Base-by-base conservation (phyloP, 2,113 vertebrate genomes). In the Petaurus breviceps region DNA sequence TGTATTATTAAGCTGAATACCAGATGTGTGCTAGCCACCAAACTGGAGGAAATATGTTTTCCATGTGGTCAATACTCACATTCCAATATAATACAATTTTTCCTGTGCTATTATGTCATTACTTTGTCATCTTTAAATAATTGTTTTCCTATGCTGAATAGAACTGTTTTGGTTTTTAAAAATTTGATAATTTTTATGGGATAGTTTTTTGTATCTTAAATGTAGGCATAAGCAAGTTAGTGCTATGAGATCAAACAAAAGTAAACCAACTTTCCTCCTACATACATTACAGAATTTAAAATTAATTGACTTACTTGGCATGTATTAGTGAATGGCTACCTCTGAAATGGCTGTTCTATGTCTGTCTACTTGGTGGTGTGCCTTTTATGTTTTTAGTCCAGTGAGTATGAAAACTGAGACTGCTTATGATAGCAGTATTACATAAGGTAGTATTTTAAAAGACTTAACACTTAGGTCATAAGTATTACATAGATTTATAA, bases 11-110 rank as follows among this genome's bases (percentile, higher is more conserved):
- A 96, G 96, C 94, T 95, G 95, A 95, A 95, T 95, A 94, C 94
- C 92, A 97, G 96, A 97, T 96, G 97, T 97, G 97, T 97, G 97
- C 93, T 95, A 95, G 97, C 97, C 97, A 95, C 93, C 22, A 95
- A 91, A 96, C 94, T 96, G 97, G 94, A 93, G 96, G 96, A 98
- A 97, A 97, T 98, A 96, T 97, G 98, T 95, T 97, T 96, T 94
- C 97, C 95, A 97, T 97, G 97, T 97, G 98, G 96, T 97, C 96
- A 96, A 95, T 96, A 84, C 68, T 84, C 94, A 90, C 96, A 95
- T 93, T 94, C 95, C 95, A 94, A 96, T 97, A 97, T 95, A 95
- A 95, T 94, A 96, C 95, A 97, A 97, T 97, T 97, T 97, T 96
- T 84, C 92, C 93, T 94, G 84, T 94, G 92, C 94, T 89, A 92